Evolutionary conservation across 2,888 invertebrate genomes (phyloP), one percentile per base, ranked within the genome.

Genomic region (Metallyticus violacea): DNA sequence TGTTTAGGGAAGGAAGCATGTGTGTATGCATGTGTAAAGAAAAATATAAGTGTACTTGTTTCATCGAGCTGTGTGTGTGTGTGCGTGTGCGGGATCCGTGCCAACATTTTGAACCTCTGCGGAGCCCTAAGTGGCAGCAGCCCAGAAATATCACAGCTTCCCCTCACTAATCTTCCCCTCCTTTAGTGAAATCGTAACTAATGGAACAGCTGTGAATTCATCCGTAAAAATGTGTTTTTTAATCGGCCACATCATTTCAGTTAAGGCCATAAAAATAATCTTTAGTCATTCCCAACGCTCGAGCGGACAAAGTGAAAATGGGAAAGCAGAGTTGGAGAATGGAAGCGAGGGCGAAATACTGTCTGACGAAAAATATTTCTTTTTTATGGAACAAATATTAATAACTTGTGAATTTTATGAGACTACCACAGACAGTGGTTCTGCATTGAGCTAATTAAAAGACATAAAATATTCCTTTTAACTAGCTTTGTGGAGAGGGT

Each of bases 151-250:
- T n/a, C 29, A 81, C n/a, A n/a, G 79, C 79, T 28, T 7, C 7
- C 79, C 26, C 79, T 15, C 79, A n/a, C n/a, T n/a, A n/a, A n/a
- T n/a, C n/a, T n/a, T n/a, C n/a, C 79, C 26, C 79, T 15, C 79
- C 79, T 26, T 40, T 40, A 25, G 25, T 26, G 81, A 30, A 81
- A 81, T 81, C 25, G 26, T 76, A 82, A 76, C 76, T 7, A 82
- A 82, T 82, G 82, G 76, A 76, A 62, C 28, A 77, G 77, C 83
- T 77, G 83, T 77, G 83, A 88, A 88, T 88, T 88, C 88, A 89
- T 89, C 86, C 86, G 84, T 82, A 85, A 90, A 90, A 90, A 86
- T 82, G 82, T 83, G 82, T 86, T 83, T 86, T 86, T 86, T 86
- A 86, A 86, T 86, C 86, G 83, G 83, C 83, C 86, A 79, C 86